Evolutionary conservation across 2,888 invertebrate species (phyloP).

Genomic region (Mellilla xanthometata): DNA sequence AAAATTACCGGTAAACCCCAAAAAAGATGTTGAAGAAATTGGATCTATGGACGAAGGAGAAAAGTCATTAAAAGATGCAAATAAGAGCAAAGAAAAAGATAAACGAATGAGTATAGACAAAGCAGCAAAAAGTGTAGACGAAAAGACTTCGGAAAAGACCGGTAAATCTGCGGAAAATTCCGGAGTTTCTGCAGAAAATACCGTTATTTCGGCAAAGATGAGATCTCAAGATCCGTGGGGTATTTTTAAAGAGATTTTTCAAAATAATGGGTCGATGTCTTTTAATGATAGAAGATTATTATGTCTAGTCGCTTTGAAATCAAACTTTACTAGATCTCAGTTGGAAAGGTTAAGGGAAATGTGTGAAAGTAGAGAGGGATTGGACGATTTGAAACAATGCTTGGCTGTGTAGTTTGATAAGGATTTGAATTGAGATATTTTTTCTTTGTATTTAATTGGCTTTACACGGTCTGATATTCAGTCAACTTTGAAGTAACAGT

Average conservation of each 20-base stretch:
- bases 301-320: conserved; percentile 65
- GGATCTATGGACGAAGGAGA: too few species aligned
- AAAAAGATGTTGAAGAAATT: too few species aligned
- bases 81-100: too few species aligned
- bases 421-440: too few species aligned
- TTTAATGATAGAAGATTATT: conserved; percentile 65
- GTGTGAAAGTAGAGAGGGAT: conserved; percentile 54
- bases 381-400: conserved; percentile 59
- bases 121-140: not conserved
- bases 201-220: not conserved
- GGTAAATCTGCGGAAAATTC: not conserved
- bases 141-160: not conserved
- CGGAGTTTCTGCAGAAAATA: not conserved
- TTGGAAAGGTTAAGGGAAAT: conserved; percentile 63
- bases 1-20: conserved; percentile 8
- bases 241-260: conserved; percentile 45
- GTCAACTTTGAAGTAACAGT: too few species aligned
- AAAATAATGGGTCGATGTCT: conserved; percentile 44
- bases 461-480: too few species aligned
- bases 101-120: too few species aligned
- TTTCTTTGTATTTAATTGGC: too few species aligned
- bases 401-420: conserved; percentile 32
- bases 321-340: conserved; percentile 60
- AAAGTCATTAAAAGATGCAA: too few species aligned
- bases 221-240: conserved; percentile 36